Evolutionary conservation across 2,888 invertebrate species (phyloP).

Genomic region (Oegoconia quadripuncta): DNA sequence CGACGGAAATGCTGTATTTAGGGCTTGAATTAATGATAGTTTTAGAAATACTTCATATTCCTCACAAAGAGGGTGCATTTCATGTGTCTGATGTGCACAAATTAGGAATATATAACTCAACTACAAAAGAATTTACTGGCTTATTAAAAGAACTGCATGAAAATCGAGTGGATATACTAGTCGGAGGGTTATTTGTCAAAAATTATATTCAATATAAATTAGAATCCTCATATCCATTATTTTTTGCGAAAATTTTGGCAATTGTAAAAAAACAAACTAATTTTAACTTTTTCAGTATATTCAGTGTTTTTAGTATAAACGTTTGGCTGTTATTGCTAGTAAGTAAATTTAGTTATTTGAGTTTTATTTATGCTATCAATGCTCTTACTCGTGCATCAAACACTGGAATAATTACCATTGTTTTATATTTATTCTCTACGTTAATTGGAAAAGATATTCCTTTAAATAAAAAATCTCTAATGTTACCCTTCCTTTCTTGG

Average conservation of each 20-base stretch:
- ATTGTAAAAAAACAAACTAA: conserved; percentile 3
- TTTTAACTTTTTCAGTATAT: conserved; percentile 1
- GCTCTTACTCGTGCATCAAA: background rate
- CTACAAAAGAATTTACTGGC: conserved; percentile 1
- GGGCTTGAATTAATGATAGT: background rate
- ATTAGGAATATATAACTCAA: background rate
- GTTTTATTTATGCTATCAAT: background rate
- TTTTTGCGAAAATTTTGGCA: background rate
- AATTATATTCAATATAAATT: background rate
- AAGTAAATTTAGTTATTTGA: background rate
- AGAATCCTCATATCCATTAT: background rate
- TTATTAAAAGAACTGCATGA: conserved; percentile 4
- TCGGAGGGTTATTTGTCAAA: conserved; percentile 1
- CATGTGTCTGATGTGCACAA: background rate
- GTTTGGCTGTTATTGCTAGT: background rate
- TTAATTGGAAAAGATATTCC: conserved; percentile 3
- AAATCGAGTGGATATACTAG: background rate
- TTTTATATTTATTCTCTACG: background rate
- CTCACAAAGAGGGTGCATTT: background rate
- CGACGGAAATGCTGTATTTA: background rate
- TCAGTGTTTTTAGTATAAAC: conserved; percentile 1
- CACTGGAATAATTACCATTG: background rate
- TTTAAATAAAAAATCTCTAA: background rate
- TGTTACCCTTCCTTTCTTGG: conserved; percentile 3
- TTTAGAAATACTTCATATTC: background rate